Conservation (phyloP, 2,888 invertebrate genomes). For the Apotomis turbidana region DNA sequence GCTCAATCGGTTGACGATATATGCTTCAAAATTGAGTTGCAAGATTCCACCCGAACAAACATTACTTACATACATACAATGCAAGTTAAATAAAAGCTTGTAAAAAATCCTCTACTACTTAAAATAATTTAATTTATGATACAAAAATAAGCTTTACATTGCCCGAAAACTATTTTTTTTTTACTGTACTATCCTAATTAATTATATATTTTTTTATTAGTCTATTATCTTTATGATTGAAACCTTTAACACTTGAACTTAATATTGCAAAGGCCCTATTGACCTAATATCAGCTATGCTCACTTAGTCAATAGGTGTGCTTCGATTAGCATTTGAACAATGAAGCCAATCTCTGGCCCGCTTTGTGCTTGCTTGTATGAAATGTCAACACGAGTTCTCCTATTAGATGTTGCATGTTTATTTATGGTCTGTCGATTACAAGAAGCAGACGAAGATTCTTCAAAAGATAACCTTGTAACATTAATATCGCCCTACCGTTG, state of each 20-base stretch:
- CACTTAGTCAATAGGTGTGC: slow-evolving; percentile 36
- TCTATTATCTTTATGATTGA: too few relatives aligned
- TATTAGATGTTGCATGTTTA: slow-evolving; percentile 28
- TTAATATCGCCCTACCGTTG: slow-evolving; percentile 11
- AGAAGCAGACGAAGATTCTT: slow-evolving; percentile 23
- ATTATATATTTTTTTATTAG: too few relatives aligned
- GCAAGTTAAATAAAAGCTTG: too few relatives aligned
- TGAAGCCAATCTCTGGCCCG: slow-evolving; percentile 29
- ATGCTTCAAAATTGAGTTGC: too few relatives aligned
- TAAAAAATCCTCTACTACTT: too few relatives aligned
- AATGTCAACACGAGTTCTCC: slow-evolving; percentile 37
- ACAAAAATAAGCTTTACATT: too few relatives aligned
- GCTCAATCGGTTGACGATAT: too few relatives aligned
- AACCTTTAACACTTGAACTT: background rate
- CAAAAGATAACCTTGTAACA: slow-evolving; percentile 34
- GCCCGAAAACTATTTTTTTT: too few relatives aligned
- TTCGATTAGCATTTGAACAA: slow-evolving; percentile 40
- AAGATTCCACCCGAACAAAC: too few relatives aligned
- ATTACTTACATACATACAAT: too few relatives aligned
- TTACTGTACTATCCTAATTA: too few relatives aligned
- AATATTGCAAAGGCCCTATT: slow-evolving; percentile 5
- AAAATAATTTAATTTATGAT: too few relatives aligned
- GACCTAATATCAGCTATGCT: slow-evolving; percentile 23
- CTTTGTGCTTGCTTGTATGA: slow-evolving; percentile 20
- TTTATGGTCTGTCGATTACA: slow-evolving; percentile 33